Evolutionary conservation across 2,888 invertebrate genomes (phyloP), one percentile per base, ranked within the genome.

Genomic region (Vannuccia rotundouncinata): DNA sequence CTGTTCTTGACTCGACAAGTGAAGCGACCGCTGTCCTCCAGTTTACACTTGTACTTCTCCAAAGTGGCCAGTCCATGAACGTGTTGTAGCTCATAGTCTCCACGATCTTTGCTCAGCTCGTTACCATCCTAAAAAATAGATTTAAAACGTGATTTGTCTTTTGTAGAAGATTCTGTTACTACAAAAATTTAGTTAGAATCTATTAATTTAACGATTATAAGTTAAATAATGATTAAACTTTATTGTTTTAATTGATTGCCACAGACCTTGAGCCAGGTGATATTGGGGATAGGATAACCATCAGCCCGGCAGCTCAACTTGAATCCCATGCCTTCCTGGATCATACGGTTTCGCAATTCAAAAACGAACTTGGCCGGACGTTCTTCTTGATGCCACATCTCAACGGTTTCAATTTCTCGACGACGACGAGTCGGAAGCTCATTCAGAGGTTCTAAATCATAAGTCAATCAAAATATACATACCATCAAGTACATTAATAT

Each of bases 231-330:
- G n/a, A n/a, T n/a, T n/a, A n/a, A n/a, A n/a, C n/a, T n/a, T n/a
- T n/a, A n/a, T n/a, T n/a, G n/a, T n/a, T n/a, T n/a, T n/a, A n/a
- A n/a, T n/a, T n/a, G n/a, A n/a, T n/a, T n/a, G n/a, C n/a, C n/a
- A n/a, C n/a, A n/a, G n/a, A 73, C 74, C 76, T 77, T 77, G 79
- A 80, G 59, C 81, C 82, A 82, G 30, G 85, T 84, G 87, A 97
- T 96, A 31, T 93, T 93, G 25, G 99, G 97, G 85, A 92, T 91
- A 81, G 99, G 99, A 87, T 94, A 94, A 82, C 97, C 97, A 85
- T 93, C 93, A 82, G 99, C 91, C 86, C 98, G 96, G 89, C 97
- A 97, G 75, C 98, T 92, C 83, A 99, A 91, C 90, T 99, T 99
- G 91, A 98, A 98, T 81, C 95, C 95, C 81, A 89, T 87, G 83